phyloP scores from a whole-genome alignment of 2,113 vertebrate genomes.

The Manacus vitellinus region DNA sequence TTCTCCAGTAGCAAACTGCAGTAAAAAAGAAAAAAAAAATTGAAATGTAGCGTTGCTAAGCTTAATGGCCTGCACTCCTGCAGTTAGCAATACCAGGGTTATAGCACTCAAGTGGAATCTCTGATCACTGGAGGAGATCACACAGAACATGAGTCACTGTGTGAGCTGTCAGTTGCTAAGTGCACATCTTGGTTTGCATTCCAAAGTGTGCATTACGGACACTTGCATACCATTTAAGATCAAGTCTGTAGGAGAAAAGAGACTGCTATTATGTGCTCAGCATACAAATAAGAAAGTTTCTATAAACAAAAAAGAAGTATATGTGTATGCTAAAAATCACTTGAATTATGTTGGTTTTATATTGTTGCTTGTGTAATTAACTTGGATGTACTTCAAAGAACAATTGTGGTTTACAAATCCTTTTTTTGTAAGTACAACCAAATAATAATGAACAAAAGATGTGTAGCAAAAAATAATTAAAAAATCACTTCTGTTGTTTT shows the following conservation, averaged over 20 bases:
- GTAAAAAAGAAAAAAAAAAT: neutral
- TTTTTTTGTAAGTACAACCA: constrained; percentile 25
- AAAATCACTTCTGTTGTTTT: constrained; percentile 8
- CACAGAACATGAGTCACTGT: neutral
- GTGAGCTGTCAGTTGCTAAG: neutral
- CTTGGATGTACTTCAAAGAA: constrained; percentile 55
- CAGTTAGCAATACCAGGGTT: neutral
- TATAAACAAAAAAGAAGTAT: neutral
- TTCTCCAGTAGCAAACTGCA: neutral
- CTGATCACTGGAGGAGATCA: neutral
- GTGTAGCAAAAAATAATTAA: neutral
- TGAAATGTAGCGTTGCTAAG: neutral
- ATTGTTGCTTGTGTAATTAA: constrained; percentile 47
- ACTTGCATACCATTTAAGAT: neutral
- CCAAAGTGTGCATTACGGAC: neutral
- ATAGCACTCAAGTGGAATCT: neutral
- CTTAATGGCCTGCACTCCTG: neutral
- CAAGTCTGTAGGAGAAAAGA: neutral
- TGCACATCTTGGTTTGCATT: neutral
- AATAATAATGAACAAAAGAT: constrained; percentile 45
- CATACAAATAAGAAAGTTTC: neutral
- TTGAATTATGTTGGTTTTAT: neutral
- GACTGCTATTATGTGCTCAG: neutral
- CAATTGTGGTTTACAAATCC: constrained; percentile 12
- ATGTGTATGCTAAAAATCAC: neutral